Base-by-base conservation (phyloP, 2,888 invertebrate species). In the Rotaria macrura region DNA sequence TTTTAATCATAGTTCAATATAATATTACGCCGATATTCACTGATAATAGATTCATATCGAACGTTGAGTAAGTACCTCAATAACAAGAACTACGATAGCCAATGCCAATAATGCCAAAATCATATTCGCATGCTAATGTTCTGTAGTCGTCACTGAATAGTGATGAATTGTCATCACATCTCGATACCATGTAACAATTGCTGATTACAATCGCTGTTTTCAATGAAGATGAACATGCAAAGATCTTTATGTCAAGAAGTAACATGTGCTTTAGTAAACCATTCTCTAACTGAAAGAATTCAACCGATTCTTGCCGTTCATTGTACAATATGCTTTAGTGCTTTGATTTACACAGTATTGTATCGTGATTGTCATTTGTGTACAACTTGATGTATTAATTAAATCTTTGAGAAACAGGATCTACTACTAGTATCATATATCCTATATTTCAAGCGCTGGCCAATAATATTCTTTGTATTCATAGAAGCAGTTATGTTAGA, bases 301-400 rank as follows among this genome's bases (percentile, higher is more conserved):
- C 85, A 74, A 12, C 89, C 90, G 49, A 88, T 89, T n/a, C 88
- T 87, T 85, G 89, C 90, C 87, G 88, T 88, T 2, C 89, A 89
- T 84, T 91, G 91, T 87, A 87, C 90, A 38, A 90, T 91, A 84
- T 91, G 91, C 85, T 88, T 90, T 86, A 90, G 90, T 49, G 88
- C 88, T 40, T 87, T 87, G 74, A 88, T 89, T 34, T 90, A 91
- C 88, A 88, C 89, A 3, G 90, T 90, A 23, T 88, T 90, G 38
- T 91, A 91, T 87, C 89, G 90, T 88, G 90, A 90, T 88, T 90
- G 91, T 38, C 91, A 91, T 87, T 89, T 90, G 88, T 90, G 91
- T 86, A 88, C 90, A 25, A 90, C 86, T 89, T 88, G 87, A 87
- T 87, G n/a, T 91, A 90, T 88, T 90, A 90, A 6, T 87, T 89